Base-by-base conservation (phyloP, 2,888 invertebrate genomes). In the Camponotus fellah region DNA sequence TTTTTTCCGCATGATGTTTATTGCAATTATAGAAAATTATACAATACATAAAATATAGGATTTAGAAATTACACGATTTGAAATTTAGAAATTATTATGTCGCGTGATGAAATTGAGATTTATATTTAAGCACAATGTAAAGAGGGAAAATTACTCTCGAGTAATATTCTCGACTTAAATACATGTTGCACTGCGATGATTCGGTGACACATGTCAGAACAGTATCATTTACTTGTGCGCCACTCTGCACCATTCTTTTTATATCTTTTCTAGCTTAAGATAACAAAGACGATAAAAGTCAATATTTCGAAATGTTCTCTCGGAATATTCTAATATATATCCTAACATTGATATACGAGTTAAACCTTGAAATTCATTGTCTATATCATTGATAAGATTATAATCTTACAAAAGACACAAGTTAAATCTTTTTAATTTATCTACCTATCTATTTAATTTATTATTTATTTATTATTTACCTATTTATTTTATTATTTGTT, bases 301-400 rank as follows among this genome's bases (percentile, higher is more conserved):
- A 49, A 53, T n/a, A 53, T 53, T 8, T n/a, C 32, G 14, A 0
- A 56, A 0, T 26, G 40, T 5, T 21, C 0, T 53, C 21, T 49
- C 26, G 26, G 26, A 26, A 26, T 26, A 26, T 26, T 26, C 49
- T 37, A 65, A 64, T 32, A 58, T 21, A 34, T 17, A 65, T 65
- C 10, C 17, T 26, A 1, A 21, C 21, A 9, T 3, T 5, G 37
- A 21, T 17, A 53, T 8, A 53, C 0, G 17, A 17, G 5, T 10
- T 72, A 49, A 34, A 64, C 1, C 5, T 14, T 49, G 9, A 6
- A 37, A 34, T 34, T 14, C 21, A 6, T 65, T 34, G n/a, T 49
- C 46, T 14, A n/a, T 12, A 14, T 62, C 46, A 62, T 14, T 9
- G 75, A 76, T 76, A 76, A 76, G 49, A 76, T 76, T 34, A 17